Evolutionary conservation across 2,888 invertebrate genomes (phyloP).

Genomic region (Trissolcus japonicus): DNA sequence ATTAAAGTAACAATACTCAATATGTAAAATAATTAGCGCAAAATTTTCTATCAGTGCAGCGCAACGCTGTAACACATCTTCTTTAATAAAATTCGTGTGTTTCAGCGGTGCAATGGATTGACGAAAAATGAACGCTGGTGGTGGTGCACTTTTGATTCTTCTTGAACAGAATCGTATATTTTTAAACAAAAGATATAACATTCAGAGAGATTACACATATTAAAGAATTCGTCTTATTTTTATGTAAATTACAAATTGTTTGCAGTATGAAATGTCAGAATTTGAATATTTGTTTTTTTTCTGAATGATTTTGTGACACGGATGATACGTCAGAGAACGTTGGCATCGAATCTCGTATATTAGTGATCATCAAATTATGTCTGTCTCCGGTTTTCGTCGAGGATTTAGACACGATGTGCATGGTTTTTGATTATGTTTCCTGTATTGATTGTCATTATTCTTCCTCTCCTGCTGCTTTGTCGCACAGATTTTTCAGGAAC

Average conservation of each 20-base stretch:
- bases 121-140: conserved; percentile 60
- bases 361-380: conserved; percentile 32
- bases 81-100: conserved; percentile 33
- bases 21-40: conserved; percentile 62
- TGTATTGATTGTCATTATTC: conserved; percentile 46
- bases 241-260: conserved; percentile 37
- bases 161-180: conserved; percentile 44
- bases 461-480: conserved; percentile 75
- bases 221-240: conserved; percentile 7
- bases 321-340: conserved; percentile 25
- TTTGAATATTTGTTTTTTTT: conserved; percentile 8
- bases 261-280: conserved; percentile 43
- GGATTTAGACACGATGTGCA: conserved; percentile 33
- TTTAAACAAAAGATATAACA: conserved; percentile 39
- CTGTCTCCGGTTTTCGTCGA: conserved; percentile 34
- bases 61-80: conserved; percentile 61
- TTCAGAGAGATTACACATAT: conserved; percentile 39
- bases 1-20: conserved; percentile 68
- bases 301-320: conserved; percentile 21
- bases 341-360: conserved; percentile 27
- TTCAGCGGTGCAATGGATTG: conserved; percentile 61
- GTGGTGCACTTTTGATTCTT: conserved; percentile 39
- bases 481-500: conserved; percentile 92
- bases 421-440: conserved; percentile 32
- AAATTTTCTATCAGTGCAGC: conserved; percentile 62